A percentile compares a stretch with the other conserved stretches of the same genome.
These are phyloP conservation scores for Champsocephalus gunnari DNA, from an alignment of 2,797 vertebrate genomes.

Conservation along the genomic window DNA sequence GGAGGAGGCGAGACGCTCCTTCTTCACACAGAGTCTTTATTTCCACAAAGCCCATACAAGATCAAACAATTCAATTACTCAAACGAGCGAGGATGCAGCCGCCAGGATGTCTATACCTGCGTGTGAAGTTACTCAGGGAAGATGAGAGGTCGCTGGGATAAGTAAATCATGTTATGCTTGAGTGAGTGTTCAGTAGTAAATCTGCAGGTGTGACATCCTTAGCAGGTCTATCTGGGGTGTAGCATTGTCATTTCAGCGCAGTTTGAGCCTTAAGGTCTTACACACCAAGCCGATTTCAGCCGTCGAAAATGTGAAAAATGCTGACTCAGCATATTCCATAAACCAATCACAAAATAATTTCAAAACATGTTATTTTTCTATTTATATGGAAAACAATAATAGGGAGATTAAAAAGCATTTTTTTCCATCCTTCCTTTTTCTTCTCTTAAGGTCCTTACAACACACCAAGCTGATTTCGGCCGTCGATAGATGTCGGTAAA, in stretches of 20 bases:
- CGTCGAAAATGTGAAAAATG: neutral
- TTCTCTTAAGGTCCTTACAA: no score
- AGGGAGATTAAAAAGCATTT: neutral
- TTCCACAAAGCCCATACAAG: conserved; percentile 39
- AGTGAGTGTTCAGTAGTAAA: conserved; percentile 3
- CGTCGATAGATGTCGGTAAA: no score
- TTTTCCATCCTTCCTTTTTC: neutral
- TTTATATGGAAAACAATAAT: neutral
- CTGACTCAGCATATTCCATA: neutral
- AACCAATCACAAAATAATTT: neutral
- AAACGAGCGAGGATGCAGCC: conserved; percentile 24
- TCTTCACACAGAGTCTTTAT: conserved; percentile 40
- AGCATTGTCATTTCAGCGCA: neutral
- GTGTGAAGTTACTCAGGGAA: conserved; percentile 25
- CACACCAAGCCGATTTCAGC: no score
- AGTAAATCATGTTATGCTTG: conserved; percentile 19
- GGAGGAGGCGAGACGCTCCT: conserved; percentile 22
- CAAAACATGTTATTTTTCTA: neutral
- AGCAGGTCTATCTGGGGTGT: neutral
- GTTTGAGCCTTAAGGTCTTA: neutral
- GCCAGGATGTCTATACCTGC: conserved; percentile 18
- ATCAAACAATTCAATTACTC: conserved; percentile 68
- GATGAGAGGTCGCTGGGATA: conserved; percentile 22
- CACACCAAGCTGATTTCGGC: no score
- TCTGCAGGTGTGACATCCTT: neutral